phyloP scores from a whole-genome alignment of 2,797 vertebrate species.

The Aldrovandia affinis region DNA sequence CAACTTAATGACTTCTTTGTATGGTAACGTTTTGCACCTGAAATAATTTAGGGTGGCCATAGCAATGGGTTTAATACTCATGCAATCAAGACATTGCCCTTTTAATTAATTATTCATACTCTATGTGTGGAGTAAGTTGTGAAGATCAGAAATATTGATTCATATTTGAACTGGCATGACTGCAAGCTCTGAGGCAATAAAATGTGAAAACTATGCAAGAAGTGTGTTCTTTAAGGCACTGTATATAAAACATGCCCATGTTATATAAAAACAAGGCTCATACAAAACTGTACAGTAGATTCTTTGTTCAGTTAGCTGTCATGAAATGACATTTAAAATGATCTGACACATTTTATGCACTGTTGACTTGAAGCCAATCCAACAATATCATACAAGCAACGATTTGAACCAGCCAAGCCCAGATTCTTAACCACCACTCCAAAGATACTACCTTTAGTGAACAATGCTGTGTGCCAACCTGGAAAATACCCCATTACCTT shows the following conservation, averaged over 20 bases:
- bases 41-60: too few relatives aligned
- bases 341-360: neutral
- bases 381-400: neutral
- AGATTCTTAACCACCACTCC: neutral
- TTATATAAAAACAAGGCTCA: neutral
- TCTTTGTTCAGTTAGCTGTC: neutral
- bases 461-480: neutral
- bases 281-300: neutral
- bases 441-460: neutral
- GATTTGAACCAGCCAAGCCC: neutral
- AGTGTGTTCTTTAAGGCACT: too few relatives aligned
- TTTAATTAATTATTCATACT: too few relatives aligned
- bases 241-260: too few relatives aligned
- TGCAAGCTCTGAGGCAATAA: neutral
- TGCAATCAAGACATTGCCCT: too few relatives aligned
- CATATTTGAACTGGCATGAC: too few relatives aligned
- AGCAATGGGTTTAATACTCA: too few relatives aligned
- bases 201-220: neutral
- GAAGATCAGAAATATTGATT: too few relatives aligned
- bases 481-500: constrained; percentile 78
- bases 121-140: too few relatives aligned
- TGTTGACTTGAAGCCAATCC: neutral
- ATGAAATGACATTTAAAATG: neutral
- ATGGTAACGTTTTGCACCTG: too few relatives aligned
- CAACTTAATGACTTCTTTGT: too few relatives aligned